Evolutionary conservation across 2,888 invertebrate genomes (phyloP), one percentile per base, ranked within the genome.

Genomic region (Nemotelus pantherinus): DNA sequence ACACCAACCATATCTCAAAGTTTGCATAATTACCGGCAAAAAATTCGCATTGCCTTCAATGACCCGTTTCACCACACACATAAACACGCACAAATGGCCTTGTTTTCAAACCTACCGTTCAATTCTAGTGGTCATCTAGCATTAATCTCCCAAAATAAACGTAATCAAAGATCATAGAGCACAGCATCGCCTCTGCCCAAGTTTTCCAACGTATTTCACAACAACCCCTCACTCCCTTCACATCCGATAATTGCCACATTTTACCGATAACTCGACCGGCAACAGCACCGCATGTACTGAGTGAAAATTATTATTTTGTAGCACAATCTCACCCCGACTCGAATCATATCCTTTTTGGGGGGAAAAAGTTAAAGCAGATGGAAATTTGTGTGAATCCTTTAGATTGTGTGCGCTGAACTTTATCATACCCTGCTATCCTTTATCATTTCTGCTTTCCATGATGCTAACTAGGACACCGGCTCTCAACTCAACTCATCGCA

Each of bases 91-190:
- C 50, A 50, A 50, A 9, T 50, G 50, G 9, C 9, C 4, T 25
- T 25, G 10, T 5, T 58, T 58, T 9, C 58, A 5, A 5, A 5
- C 25, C 58, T n/a, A 1, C 63, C 63, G 63, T 39, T 43, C 63
- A 63, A 43, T 3, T 63, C 63, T 10, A 63, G 43, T 43, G 43
- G 5, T 41, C 63, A 41, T 9, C 25, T 10, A 25, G 63, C 43
- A 3, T 63, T 63, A 25, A 63, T 63, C 43, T 63, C 43, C 63
- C 39, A n/a, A 63, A 63, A 63, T 43, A 63, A 63, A 63, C 41
- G 63, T 9, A 7, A 50, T 9, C 5, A 50, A 5, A 50, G 6
- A 50, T 9, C 50, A 50, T 5, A 50, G 50, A 50, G 50, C 9
- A 9, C 5, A 9, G 25, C 25, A 25, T 25, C 25, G 50, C 50